Evolutionary conservation across 1,140 invertebrate species (phyloP), one percentile per base, ranked within the genome.

Genomic region (Liolophura sinensis): DNA sequence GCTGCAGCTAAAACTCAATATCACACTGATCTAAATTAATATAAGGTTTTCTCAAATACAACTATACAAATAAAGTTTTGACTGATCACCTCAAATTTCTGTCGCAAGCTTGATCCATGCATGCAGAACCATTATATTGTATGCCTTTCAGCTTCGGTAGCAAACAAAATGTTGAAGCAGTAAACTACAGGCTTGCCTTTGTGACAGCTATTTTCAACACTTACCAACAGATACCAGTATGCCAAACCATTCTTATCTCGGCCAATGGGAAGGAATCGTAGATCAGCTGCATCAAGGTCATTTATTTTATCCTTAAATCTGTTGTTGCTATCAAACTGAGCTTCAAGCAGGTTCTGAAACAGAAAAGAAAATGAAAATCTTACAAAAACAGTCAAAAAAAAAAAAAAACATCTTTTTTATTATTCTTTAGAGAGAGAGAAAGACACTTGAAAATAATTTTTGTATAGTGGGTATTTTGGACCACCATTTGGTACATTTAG

Each of bases 231-330:
- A 78, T 92, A 91, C 95, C 96, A 98, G 83, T 99, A 99, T 11
- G 90, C 87, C 78, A 93, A 89, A 12, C 97, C 96, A 76, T 91
- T 87, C 73, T 92, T 92, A 85, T 99, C 96, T 71, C 91, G 88
- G 24, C 97, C 97, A 70, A 97, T 87, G 3, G 96, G 95, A 75
- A 92, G 88, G 57, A 92, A 86, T 54, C 96, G 88, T 57, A 99
- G 87, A 46, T 94, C 91, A 60, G 89, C 87, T 47, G 93, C 90
- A 70, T 90, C 88, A 56, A 92, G 82, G 74, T 92, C 91, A 82
- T 97, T 96, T 7, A 98, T 89, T 82, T 95, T 92, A 72, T 89
- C 90, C 84, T 98, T 97, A 83, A 99, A 98, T 80, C 95, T 97
- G 52, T 88, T 86, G 88, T 98, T 96, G 70, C 89, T 89, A 79